These are phyloP conservation scores for Crypturellus tataupa DNA, from an alignment of 2,797 vertebrate species.

Conservation along the genomic window DNA sequence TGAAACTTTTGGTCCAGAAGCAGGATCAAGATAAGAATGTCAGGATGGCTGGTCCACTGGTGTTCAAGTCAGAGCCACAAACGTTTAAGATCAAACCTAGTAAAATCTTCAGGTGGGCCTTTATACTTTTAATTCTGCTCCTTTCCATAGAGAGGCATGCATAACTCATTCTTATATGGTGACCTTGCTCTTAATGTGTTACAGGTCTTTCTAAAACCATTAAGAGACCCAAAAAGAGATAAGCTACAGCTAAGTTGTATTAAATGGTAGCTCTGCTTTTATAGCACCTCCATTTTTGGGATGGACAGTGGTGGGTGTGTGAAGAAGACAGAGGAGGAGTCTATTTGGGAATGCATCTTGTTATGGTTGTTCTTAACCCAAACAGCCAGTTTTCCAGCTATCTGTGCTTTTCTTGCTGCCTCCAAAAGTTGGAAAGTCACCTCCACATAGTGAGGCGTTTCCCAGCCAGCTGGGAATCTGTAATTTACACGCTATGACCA, in stretches of 20 bases:
- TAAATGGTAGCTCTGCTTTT: not conserved
- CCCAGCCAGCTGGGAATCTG: fast-evolving
- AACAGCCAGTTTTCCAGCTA: fast-evolving
- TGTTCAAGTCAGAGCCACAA: not conserved
- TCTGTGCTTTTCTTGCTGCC: too few species aligned
- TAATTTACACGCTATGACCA: too few species aligned
- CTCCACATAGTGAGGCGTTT: fast-evolving
- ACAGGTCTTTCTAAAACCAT: not conserved
- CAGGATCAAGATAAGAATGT: not conserved
- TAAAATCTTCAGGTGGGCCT: not conserved
- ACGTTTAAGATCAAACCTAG: not conserved
- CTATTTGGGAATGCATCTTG: not conserved
- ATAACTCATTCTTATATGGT: fast-evolving
- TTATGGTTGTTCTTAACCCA: not conserved
- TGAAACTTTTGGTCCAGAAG: not conserved
- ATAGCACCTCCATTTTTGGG: not conserved
- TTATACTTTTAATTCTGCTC: not conserved
- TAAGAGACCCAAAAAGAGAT: not conserved
- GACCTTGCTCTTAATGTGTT: not conserved
- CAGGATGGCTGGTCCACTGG: fast-evolving
- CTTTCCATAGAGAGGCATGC: not conserved
- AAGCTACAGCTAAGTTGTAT: fast-evolving
- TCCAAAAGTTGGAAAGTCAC: not conserved
- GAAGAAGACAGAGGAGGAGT: fast-evolving
- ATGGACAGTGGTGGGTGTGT: too few species aligned